Evolutionary conservation across 92 coral and sea anemone species (phyloP), one percentile per base, ranked within the genome.

Genomic region (Micromussa lordhowensis): DNA sequence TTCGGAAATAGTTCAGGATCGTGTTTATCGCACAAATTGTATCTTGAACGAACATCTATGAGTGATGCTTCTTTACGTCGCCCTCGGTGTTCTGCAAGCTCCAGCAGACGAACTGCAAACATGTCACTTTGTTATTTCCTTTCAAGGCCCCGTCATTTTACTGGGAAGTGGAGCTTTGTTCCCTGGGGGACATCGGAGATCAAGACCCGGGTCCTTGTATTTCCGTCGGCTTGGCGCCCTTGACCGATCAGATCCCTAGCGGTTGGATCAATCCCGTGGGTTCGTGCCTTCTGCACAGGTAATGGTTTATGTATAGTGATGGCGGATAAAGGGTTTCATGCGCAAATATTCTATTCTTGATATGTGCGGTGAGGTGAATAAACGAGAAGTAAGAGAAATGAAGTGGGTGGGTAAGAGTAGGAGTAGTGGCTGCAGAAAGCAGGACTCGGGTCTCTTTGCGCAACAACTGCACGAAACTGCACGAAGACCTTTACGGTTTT

Each of bases 231-330:
- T 91, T 97, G 77, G 96, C 96, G 40, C 99, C 99, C 4, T 80
- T 87, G 77, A 85, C 90, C 54, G 86, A 84, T 2, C 93, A 49
- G 29, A 82, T 87, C 14, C 93, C 90, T 32, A 93, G 92, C 59
- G 92, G 94, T 38, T 97, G 99, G 99, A 92, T 91, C 68, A 86
- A 88, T 75, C 95, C 97, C 8, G 93, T 88, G 32, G 98, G 98
- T 77, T 87, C 98, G 36, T 97, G 99, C 80, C 94, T 97, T 48
- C 85, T 97, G 24, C 99, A 97, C 95, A 94, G 97, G 99, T 96
- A 88, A 58, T 90, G 12, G 2, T 15, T 10, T 31, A 2, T 28
- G 13, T 17, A 19, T 38, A 2, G 29, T 3, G 69, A 9, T 63
- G 30, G 51, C 51, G 51, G 51, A 16, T 58, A 58, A 58, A 58